Conservation (phyloP, 2,888 invertebrate species). For the Drosophila suboccidentalis region DNA sequence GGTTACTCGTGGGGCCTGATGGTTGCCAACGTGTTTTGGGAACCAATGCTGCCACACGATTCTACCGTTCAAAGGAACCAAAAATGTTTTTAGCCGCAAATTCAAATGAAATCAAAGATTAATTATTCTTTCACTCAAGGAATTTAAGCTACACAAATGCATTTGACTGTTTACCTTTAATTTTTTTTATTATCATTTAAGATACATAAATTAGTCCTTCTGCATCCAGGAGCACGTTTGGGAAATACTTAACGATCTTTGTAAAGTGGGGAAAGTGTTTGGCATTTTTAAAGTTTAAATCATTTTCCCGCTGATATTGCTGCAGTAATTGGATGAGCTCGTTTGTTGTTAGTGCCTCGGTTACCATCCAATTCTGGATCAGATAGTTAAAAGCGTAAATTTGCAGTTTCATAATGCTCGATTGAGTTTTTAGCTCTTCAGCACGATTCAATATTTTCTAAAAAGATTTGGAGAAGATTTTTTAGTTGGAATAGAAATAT, state of each 20-base stretch:
- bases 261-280: constrained; percentile 52
- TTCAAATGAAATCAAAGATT: no score
- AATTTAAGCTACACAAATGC: not conserved
- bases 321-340: constrained; percentile 42
- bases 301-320: constrained; percentile 45
- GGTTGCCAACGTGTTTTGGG: no score
- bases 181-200: not conserved
- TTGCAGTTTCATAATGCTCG: constrained; percentile 39
- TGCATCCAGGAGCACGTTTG: constrained; percentile 42
- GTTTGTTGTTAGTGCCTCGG: constrained; percentile 15
- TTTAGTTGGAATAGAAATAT: not conserved
- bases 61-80: no score
- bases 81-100: no score
- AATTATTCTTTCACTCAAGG: no score
- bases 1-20: no score
- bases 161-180: not conserved
- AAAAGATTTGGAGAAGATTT: not conserved
- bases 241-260: constrained; percentile 59
- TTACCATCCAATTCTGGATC: constrained; percentile 49
- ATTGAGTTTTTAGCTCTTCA: constrained; percentile 5
- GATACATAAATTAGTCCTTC: constrained; percentile 45
- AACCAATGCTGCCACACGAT: no score
- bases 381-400: constrained; percentile 59
- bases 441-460: constrained; percentile 56
- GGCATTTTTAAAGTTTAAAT: constrained; percentile 48